Evolutionary conservation across 2,797 vertebrate genomes (phyloP), one percentile per base, ranked within the genome.

Genomic region (Alcedo quadribrachys): DNA sequence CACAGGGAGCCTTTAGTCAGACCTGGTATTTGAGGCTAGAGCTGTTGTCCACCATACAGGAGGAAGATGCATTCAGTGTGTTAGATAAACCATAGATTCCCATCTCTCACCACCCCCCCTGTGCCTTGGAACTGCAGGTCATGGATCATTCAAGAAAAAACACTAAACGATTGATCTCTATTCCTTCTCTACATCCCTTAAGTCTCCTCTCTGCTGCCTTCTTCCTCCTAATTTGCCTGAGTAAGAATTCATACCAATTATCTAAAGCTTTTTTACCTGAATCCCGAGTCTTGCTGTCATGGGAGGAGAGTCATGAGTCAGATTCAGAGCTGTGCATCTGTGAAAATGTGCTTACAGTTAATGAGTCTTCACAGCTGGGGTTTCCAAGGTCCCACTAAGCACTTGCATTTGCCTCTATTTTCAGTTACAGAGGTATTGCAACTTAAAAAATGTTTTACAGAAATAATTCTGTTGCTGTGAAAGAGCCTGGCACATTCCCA

Each of bases 291-390:
- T 92, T 1, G 1, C 81, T 91, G 68, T 91, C 90, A 93, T 15
- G 86, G 66, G 90, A 89, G 25, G 50, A 81, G 78, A 90, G 43
- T 77, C 88, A 69, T 78, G 90, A 96, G 88, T 94, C 91, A 90
- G 84, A 87, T 89, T 87, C 80, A 73, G 81, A 85, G 58, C 88
- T 85, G 93, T 90, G 85, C 85, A 66, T 95, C 85, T 94, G 81
- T 53, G 73, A 60, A 91, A 89, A 93, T 91, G 85, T 94, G 37
- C 92, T 92, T 93, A 90, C 74, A 84, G 57, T 92, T 92, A 93
- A 95, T 93, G 89, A 93, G 37, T 81, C 89, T 87, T 94, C 87
- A 79, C 95, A 95, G 91, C 83, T 96, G 92, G 90, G 77, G 83
- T 88, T 95, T 92, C 90, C 91, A 22, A 96, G 93, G 94, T 94